Percentiles rank a stretch among this genome's conserved stretches.
Conservation (phyloP, 1,140 invertebrate genomes). For the Oedothorax gibbosus region DNA sequence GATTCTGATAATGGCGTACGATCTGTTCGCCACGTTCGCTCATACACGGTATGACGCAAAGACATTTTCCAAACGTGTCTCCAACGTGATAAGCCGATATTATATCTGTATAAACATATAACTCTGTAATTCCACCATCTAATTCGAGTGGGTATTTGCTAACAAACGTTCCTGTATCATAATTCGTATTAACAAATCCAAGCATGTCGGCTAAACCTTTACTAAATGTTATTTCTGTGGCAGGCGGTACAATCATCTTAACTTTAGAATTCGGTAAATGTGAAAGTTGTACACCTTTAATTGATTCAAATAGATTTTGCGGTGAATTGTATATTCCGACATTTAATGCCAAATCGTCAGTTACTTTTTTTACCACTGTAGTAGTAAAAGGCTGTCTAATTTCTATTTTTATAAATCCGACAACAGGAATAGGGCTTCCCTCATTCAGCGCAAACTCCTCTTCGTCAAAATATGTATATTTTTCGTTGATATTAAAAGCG, state of each 20-base stretch:
- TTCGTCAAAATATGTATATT: neutral
- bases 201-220: neutral
- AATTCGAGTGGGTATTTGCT: neutral
- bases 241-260: neutral
- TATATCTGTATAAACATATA: conserved; percentile 11
- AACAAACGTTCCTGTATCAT: neutral
- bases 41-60: conserved; percentile 9
- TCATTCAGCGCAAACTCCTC: neutral
- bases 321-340: neutral
- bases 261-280: conserved; percentile 1
- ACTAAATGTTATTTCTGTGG: neutral
- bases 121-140: conserved; percentile 6
- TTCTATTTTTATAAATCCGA: neutral
- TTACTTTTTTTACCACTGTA: no score
- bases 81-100: neutral
- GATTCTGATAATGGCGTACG: no score
- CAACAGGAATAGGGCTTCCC: neutral
- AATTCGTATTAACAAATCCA: neutral
- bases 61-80: neutral
- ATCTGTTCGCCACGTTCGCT: neutral
- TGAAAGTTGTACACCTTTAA: neutral
- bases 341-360: neutral
- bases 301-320: neutral
- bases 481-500: neutral
- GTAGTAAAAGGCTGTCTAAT: no score